Evolutionary conservation across 2,888 invertebrate genomes (phyloP), one percentile per base, ranked within the genome.

Genomic region (Asteroscopus sphinx): DNA sequence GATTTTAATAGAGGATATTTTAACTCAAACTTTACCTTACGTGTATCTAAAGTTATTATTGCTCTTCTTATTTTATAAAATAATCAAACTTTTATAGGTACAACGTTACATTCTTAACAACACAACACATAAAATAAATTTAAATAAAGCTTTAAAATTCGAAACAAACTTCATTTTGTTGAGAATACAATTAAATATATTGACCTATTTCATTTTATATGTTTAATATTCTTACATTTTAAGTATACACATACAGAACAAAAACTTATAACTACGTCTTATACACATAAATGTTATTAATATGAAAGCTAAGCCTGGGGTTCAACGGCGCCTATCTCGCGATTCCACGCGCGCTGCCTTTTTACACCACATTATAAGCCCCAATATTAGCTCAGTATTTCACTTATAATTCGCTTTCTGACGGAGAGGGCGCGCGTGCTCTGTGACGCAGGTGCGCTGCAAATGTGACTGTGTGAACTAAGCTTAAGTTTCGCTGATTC

Each of bases 351-450:
- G 85, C 81, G 81, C 73, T 82, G 83, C 82, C 85, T 86, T 85
- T 87, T 87, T 85, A 86, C 85, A 83, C 83, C 84, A 83, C 82
- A 86, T 86, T 86, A 85, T 79, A 78, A 78, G 79, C 82, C 79
- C 60, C 73, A 78, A 86, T 89, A 88, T 89, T 88, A 89, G 81
- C 79, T 72, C 77, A 73, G 78, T 86, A 88, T 84, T 83, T 88
- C 86, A 86, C 80, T 85, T 85, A 82, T 86, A 85, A 87, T 86
- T 83, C 84, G 76, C 76, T 76, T 76, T 80, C 76, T 79, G 80
- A 76, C 66, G 76, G 64, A 79, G 76, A 77, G 80, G 77, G 79
- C 69, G 80, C 62, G 76, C 78, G 81, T 77, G 82, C 58, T 57
- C 66, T 33, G 60, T 67, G 66, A 55, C 69, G 60, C 79, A 75